Conservation (phyloP, 2,888 invertebrate species). For the Scaptomyza tumidula region DNA sequence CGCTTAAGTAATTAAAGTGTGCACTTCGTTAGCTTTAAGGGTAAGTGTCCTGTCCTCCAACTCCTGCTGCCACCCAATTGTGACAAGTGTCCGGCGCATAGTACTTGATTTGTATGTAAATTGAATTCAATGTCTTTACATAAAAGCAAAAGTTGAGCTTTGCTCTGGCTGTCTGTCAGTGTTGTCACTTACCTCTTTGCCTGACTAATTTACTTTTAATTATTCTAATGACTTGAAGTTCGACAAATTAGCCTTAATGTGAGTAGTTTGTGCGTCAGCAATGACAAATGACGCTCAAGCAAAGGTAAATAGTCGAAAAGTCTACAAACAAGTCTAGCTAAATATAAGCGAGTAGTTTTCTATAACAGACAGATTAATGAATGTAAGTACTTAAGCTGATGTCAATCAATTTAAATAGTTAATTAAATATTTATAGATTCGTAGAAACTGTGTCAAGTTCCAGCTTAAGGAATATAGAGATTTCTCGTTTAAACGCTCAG, state of each 20-base stretch:
- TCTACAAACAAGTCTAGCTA: slow-evolving; percentile 7
- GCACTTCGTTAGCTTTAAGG: slow-evolving; percentile 72
- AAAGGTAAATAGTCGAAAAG: slow-evolving; percentile 54
- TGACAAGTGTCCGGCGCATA: slow-evolving; percentile 57
- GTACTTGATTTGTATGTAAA: slow-evolving; percentile 79
- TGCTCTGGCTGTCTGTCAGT: slow-evolving; percentile 20
- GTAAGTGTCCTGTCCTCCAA: slow-evolving; percentile 15
- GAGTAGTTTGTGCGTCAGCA: slow-evolving; percentile 50
- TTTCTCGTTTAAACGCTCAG: background rate
- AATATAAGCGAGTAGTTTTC: slow-evolving; percentile 13
- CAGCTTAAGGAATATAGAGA: background rate
- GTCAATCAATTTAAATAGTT: slow-evolving; percentile 33
- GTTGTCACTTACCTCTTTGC: slow-evolving; percentile 57
- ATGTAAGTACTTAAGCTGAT: slow-evolving; percentile 28
- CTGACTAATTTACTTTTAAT: slow-evolving; percentile 79
- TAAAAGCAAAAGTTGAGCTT: slow-evolving; percentile 63
- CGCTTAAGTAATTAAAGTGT: slow-evolving; percentile 77
- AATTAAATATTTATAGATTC: background rate
- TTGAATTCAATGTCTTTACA: slow-evolving; percentile 64
- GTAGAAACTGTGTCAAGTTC: background rate
- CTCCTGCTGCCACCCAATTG: slow-evolving; percentile 44
- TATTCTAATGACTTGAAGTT: slow-evolving; percentile 78
- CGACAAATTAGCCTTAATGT: slow-evolving; percentile 71
- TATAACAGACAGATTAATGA: slow-evolving; percentile 16
- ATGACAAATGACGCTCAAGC: slow-evolving; percentile 45